Evolutionary conservation across 2,888 invertebrate genomes (phyloP).

Genomic region (Cristatella mucedo): DNA sequence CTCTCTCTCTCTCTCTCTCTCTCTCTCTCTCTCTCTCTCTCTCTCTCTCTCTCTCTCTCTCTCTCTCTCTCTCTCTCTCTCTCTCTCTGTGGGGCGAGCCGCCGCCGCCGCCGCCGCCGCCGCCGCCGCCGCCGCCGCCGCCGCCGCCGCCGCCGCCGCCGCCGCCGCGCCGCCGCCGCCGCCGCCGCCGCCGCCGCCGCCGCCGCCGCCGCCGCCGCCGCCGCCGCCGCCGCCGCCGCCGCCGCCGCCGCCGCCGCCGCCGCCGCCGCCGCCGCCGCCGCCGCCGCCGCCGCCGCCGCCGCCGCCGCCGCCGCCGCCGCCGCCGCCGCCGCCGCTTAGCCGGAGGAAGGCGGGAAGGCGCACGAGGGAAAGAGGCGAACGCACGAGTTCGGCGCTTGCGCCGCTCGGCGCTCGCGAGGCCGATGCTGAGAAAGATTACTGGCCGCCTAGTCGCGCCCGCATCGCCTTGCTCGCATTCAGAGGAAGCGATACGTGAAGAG

Average conservation of each 20-base stretch:
- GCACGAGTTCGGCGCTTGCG: not conserved
- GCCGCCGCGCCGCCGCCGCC: not conserved
- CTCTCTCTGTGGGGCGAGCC: not conserved
- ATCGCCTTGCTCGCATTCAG: no score
- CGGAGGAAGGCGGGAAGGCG: not conserved
- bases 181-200: not conserved
- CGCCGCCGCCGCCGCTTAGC: no score
- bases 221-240: slow-evolving; percentile 5
- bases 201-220: slow-evolving; percentile 8
- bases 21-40: no score
- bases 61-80: no score
- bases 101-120: no score
- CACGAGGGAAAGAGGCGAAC: not conserved
- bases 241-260: not conserved
- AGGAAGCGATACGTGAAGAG: no score
- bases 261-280: slow-evolving; percentile 9
- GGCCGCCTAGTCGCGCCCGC: no score
- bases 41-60: no score
- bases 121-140: slow-evolving; percentile 1
- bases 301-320: not conserved
- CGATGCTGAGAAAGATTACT: not conserved
- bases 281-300: not conserved
- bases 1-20: no score
- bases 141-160: not conserved
- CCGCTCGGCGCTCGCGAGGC: not conserved